Evolutionary conservation across 2,888 invertebrate genomes (phyloP), one percentile per base, ranked within the genome.

Genomic region (Philaethria dido): DNA sequence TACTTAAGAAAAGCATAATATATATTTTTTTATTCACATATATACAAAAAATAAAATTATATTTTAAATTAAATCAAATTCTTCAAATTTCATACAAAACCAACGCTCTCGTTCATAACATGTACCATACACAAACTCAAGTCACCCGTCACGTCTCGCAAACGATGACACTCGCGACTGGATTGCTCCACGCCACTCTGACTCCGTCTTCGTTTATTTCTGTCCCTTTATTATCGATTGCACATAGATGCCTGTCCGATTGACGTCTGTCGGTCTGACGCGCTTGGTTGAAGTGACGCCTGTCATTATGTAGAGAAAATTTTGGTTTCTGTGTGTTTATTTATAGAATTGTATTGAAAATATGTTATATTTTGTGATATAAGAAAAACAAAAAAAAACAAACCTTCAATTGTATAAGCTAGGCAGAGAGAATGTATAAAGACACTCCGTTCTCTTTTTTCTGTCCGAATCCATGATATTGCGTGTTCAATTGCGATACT

Each of bases 121-220:
- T 11, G 18, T 13, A 33, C 77, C 79, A 63, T 50, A 63, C 64
- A 59, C 22, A 39, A 39, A 60, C 64, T 66, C 72, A 77, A 80
- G 81, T 80, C 80, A 79, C 73, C 77, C 75, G 77, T 79, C 77
- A 75, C 78, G 88, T 85, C 87, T 82, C 81, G 77, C 74, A 79
- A 74, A 73, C 83, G 85, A 85, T 89, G 91, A 91, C 89, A 88
- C 75, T 79, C 81, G 80, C 85, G 84, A 87, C 88, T 86, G 87
- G 84, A 86, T 84, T 83, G 88, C 86, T 83, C 86, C 80, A 78
- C 79, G 78, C 78, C 79, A 75, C 72, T 75, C 75, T 76, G 77
- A 77, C 74, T 72, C 73, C 69, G 76, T 77, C 78, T 78, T 74
- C 74, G 77, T 77, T 77, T 77, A 75, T 78, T 78, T 76, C 73